phyloP scores from a whole-genome alignment of 2,797 vertebrate species.

The Cynodonichthys magdalenae region DNA sequence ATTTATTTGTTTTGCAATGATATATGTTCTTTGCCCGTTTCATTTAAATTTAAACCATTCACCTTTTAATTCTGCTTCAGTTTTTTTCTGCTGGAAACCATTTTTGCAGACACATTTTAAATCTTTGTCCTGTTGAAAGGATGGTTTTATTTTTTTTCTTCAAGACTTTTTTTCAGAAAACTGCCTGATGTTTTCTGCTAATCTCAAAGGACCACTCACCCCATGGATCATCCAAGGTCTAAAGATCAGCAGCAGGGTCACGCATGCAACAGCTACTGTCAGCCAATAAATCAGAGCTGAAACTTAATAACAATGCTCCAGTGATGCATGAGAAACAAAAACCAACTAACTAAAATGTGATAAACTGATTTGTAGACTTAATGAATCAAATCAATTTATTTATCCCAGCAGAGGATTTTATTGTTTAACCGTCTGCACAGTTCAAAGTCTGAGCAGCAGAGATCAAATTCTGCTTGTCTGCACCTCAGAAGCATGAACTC shows the following conservation, averaged over 20 bases:
- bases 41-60: too few species aligned
- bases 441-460: background rate
- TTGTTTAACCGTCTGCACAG: background rate
- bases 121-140: constrained; percentile 1
- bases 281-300: background rate
- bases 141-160: too few species aligned
- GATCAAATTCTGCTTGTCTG: background rate
- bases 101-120: background rate
- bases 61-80: background rate
- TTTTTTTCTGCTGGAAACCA: background rate
- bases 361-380: background rate
- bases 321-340: background rate
- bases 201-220: background rate
- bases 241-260: background rate
- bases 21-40: too few species aligned
- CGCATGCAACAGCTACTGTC: constrained; percentile 6
- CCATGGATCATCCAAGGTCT: background rate
- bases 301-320: background rate
- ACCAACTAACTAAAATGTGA: background rate
- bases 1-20: too few species aligned
- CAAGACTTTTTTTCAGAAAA: background rate
- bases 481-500: background rate
- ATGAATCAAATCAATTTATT: background rate
- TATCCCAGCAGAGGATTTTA: background rate
- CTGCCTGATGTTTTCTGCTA: constrained; percentile 5